Percentiles rank a stretch among this genome's conserved stretches.
Evolutionary conservation across 1,140 invertebrate genomes (phyloP).

Genomic region (Streblospio benedicti): DNA sequence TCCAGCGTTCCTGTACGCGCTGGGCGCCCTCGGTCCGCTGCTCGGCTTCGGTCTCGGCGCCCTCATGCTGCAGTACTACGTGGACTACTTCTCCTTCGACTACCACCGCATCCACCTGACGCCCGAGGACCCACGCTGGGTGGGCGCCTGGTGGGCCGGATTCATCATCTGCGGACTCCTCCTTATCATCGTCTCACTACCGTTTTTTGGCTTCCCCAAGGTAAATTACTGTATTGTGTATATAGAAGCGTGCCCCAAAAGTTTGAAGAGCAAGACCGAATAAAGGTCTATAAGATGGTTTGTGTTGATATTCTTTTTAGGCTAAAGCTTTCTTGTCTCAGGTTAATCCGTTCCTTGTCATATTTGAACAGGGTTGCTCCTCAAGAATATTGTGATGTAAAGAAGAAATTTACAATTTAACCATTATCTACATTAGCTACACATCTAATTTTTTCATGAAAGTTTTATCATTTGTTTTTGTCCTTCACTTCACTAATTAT

Average conservation of each 20-base stretch:
- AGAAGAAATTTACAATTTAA: too few species aligned
- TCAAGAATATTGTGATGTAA: too few species aligned
- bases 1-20: constrained; percentile 53
- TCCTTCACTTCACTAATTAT: too few species aligned
- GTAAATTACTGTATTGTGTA: constrained; percentile 34
- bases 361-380: too few species aligned
- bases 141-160: constrained; percentile 53
- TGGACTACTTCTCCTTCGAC: constrained; percentile 46
- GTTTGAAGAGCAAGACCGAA: background rate
- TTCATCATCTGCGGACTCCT: constrained; percentile 45
- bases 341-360: too few species aligned
- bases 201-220: constrained; percentile 59
- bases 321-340: too few species aligned
- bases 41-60: constrained; percentile 52
- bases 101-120: constrained; percentile 23
- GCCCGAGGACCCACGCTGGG: constrained; percentile 47
- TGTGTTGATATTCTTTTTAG: too few species aligned
- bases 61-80: constrained; percentile 51
- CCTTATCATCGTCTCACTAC: constrained; percentile 43
- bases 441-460: too few species aligned
- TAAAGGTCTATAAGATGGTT: too few species aligned
- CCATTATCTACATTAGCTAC: too few species aligned
- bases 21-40: constrained; percentile 53
- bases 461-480: too few species aligned
- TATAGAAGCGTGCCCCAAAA: background rate